A percentile compares a stretch with the other conserved stretches of the same genome.
phyloP scores from a whole-genome alignment of 2,888 invertebrate genomes.

The Emesis furor region DNA sequence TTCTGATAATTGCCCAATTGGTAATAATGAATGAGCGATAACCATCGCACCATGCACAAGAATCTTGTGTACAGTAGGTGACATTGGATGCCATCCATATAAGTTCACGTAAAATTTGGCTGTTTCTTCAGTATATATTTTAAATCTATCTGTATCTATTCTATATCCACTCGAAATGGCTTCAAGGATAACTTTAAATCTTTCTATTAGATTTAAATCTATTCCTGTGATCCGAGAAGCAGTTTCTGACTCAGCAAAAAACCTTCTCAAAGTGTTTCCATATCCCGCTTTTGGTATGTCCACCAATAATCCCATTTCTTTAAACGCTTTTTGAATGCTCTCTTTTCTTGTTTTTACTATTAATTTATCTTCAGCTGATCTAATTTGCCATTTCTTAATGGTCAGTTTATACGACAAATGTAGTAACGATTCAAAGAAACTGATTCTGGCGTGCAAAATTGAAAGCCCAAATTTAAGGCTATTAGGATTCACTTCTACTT shows the following conservation, averaged over 20 bases:
- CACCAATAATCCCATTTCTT: too few species aligned
- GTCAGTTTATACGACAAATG: constrained; percentile 31
- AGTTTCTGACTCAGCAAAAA: too few species aligned
- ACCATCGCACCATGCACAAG: constrained; percentile 20
- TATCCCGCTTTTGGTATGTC: too few species aligned
- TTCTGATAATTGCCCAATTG: background rate
- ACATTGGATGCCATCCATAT: constrained; percentile 29
- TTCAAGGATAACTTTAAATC: too few species aligned
- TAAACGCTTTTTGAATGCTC: too few species aligned
- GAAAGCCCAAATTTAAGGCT: constrained; percentile 33
- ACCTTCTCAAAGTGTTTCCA: too few species aligned
- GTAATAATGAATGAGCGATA: background rate
- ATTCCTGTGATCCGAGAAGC: too few species aligned
- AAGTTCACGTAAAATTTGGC: constrained; percentile 23
- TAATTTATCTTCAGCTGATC: too few species aligned
- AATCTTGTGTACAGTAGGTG: constrained; percentile 19
- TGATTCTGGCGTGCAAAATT: constrained; percentile 26
- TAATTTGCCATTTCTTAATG: constrained; percentile 1
- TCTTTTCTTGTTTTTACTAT: too few species aligned
- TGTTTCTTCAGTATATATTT: constrained; percentile 27
- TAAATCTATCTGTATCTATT: constrained; percentile 19
- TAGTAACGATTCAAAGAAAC: background rate
- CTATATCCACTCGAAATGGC: constrained; percentile 17
- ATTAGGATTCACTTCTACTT: too few species aligned
- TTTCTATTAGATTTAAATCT: too few species aligned